phyloP scores from a whole-genome alignment of 2,888 invertebrate species.

The Stenoptilia bipunctidactyla region DNA sequence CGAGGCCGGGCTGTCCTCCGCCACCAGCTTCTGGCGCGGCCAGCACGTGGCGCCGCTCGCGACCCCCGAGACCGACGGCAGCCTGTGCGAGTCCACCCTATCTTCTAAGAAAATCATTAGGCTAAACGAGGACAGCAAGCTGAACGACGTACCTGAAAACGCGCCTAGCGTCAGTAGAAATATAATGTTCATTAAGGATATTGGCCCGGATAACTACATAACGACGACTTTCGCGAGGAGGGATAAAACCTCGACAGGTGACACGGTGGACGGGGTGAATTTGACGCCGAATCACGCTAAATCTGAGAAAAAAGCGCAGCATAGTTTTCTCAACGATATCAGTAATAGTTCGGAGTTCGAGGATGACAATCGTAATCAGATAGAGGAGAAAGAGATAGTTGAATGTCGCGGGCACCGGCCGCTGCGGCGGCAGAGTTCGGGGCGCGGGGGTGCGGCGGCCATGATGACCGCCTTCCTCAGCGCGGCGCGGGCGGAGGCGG shows the following conservation, averaged over 20 bases:
- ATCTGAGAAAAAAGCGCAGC: constrained; percentile 62
- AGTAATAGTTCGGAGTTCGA: constrained; percentile 61
- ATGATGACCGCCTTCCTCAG: constrained; percentile 64
- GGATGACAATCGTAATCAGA: constrained; percentile 61
- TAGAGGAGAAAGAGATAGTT: constrained; percentile 61
- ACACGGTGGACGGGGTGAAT: constrained; percentile 38
- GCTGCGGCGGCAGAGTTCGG: constrained; percentile 75
- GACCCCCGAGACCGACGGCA: constrained; percentile 74
- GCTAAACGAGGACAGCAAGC: constrained; percentile 50
- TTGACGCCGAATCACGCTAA: constrained; percentile 50
- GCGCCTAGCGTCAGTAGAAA: constrained; percentile 56
- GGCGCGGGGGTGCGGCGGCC: constrained; percentile 63
- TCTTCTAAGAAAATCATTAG: constrained; percentile 64
- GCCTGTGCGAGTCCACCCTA: constrained; percentile 67
- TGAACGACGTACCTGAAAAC: constrained; percentile 51
- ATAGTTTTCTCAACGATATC: constrained; percentile 58
- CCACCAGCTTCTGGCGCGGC: constrained; percentile 50
- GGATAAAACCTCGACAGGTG: constrained; percentile 37
- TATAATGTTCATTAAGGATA: constrained; percentile 75
- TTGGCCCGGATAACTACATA: constrained; percentile 81
- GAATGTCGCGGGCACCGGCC: constrained; percentile 76
- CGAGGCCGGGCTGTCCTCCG: constrained; percentile 43
- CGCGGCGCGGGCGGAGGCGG: constrained; percentile 51
- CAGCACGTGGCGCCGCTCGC: constrained; percentile 68
- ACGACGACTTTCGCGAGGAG: constrained; percentile 73